These are phyloP conservation scores for Hippoglossus hippoglossus DNA, from an alignment of 2,797 vertebrate genomes.

Conservation along the genomic window DNA sequence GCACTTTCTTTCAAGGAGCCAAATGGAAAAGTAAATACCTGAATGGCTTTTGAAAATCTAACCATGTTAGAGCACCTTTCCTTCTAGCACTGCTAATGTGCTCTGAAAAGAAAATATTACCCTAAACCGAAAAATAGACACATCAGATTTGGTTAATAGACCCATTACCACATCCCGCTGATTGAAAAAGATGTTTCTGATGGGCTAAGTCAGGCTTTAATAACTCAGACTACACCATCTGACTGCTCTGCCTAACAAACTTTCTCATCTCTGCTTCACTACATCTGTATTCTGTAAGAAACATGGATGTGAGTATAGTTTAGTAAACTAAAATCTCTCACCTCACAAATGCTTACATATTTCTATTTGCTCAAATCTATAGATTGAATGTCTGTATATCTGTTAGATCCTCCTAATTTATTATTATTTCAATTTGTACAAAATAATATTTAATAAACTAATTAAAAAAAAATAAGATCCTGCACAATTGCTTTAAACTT, in stretches of 20 bases:
- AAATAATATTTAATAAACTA: too few species aligned
- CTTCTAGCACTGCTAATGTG: constrained; percentile 28
- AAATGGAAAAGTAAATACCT: constrained; percentile 66
- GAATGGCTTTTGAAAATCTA: constrained; percentile 56
- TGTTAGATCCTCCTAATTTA: too few species aligned
- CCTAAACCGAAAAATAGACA: constrained; percentile 45
- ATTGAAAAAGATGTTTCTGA: constrained; percentile 55
- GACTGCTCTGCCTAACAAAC: constrained; percentile 22
- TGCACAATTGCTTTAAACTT: constrained; percentile 22
- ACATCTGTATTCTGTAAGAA: not conserved
- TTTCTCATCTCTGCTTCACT: constrained; percentile 25
- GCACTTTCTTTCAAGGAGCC: constrained; percentile 56
- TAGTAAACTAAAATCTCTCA: not conserved
- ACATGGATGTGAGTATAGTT: not conserved
- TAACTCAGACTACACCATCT: constrained; percentile 12
- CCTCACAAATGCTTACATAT: constrained; percentile 5
- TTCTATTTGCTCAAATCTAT: not conserved
- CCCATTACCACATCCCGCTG: constrained; percentile 28
- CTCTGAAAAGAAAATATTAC: constrained; percentile 47
- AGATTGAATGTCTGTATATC: too few species aligned
- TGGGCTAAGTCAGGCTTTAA: constrained; percentile 32
- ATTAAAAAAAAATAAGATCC: not conserved
- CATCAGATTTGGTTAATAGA: constrained; percentile 50
- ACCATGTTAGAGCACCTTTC: constrained; percentile 49
- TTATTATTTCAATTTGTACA: too few species aligned